Base-by-base conservation (phyloP, 2,888 invertebrate genomes). In the Trichopoda pennipes region DNA sequence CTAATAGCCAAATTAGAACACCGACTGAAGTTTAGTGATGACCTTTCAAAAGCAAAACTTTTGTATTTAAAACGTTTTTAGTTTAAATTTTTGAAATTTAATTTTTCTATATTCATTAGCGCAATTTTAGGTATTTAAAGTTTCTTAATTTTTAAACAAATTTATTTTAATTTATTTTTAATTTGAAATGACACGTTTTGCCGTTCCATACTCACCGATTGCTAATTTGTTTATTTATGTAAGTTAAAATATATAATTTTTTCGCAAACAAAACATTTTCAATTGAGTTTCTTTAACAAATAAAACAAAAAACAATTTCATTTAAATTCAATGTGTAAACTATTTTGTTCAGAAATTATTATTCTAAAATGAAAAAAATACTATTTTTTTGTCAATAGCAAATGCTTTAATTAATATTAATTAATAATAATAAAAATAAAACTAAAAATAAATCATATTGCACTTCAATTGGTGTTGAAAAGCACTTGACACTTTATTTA, bases 361-460 rank as follows among this genome's bases (percentile, higher is more conserved):
- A 21, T 56, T 66, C 21, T 49, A 17, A 49, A 49, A 1, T 49
- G 23, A 28, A 35, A 16, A 23, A 49, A 14, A 28, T 2, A 1
- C 28, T 14, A 53, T 38, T 58, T 42, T 35, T 47, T 19, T 64
- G 23, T 49, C 17, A 38, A 28, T 58, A 63, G 16, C 32, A 58
- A 70, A 66, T 53, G 60, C 82, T 75, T 78, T 82, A 79, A 82
- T 82, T 82, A 68, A 82, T 61, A 79, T 82, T 79, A 79, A 82
- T 82, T 79, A 79, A 72, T 63, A 61, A 58, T 28, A 28, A 28
- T 28, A 28, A 55, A 61, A 69, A 61, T n/a, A 60, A 68, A 68
- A 56, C 19, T 53, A 28, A 60, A 70, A 68, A 68, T 68, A 74
- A 79, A 74, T 79, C 73, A 79, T 23, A 56, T 44, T 66, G 72